Conservation (phyloP, 1,140 invertebrate species). For the Adoxophyes honmai region DNA sequence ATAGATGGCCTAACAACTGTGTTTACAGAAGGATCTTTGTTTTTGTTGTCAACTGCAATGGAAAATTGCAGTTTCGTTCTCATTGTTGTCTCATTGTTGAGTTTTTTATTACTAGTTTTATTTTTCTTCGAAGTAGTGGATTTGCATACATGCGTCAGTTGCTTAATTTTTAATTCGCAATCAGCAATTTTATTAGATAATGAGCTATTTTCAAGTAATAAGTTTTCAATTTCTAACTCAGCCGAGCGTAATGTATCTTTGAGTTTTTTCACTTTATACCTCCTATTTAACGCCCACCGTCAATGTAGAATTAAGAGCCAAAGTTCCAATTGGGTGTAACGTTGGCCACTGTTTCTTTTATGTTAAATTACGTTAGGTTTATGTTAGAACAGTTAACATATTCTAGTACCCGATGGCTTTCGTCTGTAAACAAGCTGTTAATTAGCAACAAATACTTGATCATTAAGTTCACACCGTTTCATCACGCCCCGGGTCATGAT, state of each 20-base stretch:
- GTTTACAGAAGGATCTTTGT: no score
- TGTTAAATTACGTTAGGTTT: no score
- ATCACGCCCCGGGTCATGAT: slow-evolving; percentile 7
- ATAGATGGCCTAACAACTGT: no score
- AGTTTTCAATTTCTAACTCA: not conserved
- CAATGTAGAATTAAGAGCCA: no score
- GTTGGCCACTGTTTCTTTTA: no score
- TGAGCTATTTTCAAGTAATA: not conserved
- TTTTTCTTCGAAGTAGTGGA: not conserved
- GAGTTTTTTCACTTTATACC: not conserved
- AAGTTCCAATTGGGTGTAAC: no score
- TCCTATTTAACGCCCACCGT: not conserved
- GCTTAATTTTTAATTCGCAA: not conserved
- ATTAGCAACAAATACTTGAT: not conserved
- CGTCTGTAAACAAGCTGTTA: no score
- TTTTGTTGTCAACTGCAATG: no score
- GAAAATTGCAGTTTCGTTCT: not conserved
- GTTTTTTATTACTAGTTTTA: no score
- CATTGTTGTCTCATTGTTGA: not conserved
- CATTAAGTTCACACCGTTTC: not conserved
- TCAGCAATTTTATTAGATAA: not conserved
- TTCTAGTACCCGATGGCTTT: no score
- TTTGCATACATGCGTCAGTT: not conserved
- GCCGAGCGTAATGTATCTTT: not conserved
- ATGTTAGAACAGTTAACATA: no score